Evolutionary conservation across 2,797 vertebrate species (phyloP).

Genomic region (Oophaga sylvatica): DNA sequence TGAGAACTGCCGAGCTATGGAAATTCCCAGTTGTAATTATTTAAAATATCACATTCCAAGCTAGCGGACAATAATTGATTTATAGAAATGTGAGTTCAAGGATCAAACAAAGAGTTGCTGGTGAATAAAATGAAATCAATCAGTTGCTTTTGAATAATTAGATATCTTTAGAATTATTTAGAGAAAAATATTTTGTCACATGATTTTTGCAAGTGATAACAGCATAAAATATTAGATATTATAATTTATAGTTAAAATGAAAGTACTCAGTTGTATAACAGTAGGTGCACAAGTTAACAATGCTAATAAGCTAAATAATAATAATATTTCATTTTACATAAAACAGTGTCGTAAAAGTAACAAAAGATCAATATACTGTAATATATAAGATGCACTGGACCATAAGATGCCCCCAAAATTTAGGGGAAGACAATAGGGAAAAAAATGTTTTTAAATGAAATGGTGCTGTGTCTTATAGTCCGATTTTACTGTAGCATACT

Average conservation of each 20-base stretch:
- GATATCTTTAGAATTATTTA: conserved; percentile 24
- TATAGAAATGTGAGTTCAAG: conserved; percentile 38
- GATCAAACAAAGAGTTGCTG: conserved; percentile 23
- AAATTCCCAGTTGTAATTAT: conserved; percentile 48
- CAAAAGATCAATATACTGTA: too few relatives aligned
- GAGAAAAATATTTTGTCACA: neutral
- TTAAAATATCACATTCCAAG: conserved; percentile 48
- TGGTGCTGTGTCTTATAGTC: too few relatives aligned
- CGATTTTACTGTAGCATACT: too few relatives aligned
- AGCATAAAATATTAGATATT: neutral
- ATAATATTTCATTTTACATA: too few relatives aligned
- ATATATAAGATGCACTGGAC: too few relatives aligned
- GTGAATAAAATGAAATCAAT: conserved; percentile 20
- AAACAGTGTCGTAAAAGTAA: too few relatives aligned
- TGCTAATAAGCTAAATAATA: neutral
- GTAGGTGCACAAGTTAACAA: neutral
- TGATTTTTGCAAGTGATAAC: neutral
- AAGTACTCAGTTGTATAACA: neutral
- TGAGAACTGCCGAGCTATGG: neutral
- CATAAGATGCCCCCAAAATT: too few relatives aligned
- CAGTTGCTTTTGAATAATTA: conserved; percentile 17
- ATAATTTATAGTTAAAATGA: neutral
- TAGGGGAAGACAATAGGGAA: too few relatives aligned
- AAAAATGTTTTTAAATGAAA: too few relatives aligned
- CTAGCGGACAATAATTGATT: conserved; percentile 39